A percentile compares a stretch with the other conserved stretches of the same genome.
phyloP scores from a whole-genome alignment of 2,888 invertebrate genomes.

The Apotomis betuletana region DNA sequence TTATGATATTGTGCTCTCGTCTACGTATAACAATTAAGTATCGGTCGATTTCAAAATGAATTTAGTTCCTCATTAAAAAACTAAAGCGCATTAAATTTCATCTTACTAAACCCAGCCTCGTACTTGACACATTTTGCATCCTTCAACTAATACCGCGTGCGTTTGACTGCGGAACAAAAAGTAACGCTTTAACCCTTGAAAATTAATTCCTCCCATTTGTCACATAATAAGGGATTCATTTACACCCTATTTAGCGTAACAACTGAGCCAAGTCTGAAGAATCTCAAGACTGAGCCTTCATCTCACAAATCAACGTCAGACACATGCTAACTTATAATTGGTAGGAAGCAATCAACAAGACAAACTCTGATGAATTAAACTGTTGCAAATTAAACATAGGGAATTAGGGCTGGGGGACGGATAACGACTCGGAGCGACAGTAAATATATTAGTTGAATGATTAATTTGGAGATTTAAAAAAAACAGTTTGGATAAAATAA shows the following conservation, averaged over 20 bases:
- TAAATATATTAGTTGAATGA: constrained; percentile 19
- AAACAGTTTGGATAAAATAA: background rate
- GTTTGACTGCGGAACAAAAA: constrained; percentile 29
- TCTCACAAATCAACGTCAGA: constrained; percentile 74
- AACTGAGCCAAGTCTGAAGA: constrained; percentile 38
- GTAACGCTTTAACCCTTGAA: constrained; percentile 13
- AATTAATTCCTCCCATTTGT: constrained; percentile 33
- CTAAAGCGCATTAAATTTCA: background rate
- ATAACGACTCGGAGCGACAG: constrained; percentile 29
- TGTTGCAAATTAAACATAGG: constrained; percentile 79
- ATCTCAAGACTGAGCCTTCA: constrained; percentile 40
- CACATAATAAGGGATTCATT: constrained; percentile 38
- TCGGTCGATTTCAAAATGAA: no score
- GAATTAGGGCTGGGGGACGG: constrained; percentile 56
- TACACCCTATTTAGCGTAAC: constrained; percentile 33
- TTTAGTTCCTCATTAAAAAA: background rate
- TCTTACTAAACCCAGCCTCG: background rate
- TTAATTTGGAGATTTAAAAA: constrained; percentile 1
- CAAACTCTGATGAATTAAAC: constrained; percentile 79
- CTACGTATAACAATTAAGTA: no score
- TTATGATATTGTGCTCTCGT: no score
- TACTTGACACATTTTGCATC: constrained; percentile 26
- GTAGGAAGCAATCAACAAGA: constrained; percentile 78
- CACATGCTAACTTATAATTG: constrained; percentile 78
- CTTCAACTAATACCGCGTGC: constrained; percentile 18